Evolutionary conservation across 1,140 invertebrate genomes (phyloP).

Genomic region (Brachionus angularis): DNA sequence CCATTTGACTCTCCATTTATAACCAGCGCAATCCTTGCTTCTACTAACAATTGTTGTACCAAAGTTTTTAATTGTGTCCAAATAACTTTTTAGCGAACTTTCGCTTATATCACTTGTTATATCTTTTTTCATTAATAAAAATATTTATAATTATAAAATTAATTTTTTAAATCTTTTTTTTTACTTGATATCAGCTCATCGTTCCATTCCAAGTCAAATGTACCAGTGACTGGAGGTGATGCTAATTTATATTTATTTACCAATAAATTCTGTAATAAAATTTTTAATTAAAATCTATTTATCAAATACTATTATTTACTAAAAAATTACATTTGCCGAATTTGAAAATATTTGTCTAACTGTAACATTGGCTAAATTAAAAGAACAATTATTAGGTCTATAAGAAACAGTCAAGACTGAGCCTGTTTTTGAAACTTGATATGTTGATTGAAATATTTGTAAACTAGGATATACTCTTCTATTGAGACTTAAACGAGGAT

Average conservation of each 20-base stretch:
- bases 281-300: background rate
- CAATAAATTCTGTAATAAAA: background rate
- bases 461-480: constrained; percentile 25
- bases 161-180: background rate
- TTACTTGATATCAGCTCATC: too few species aligned
- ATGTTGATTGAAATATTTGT: background rate
- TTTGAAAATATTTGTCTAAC: too few species aligned
- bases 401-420: background rate
- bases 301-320: too few species aligned
- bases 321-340: too few species aligned
- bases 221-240: background rate
- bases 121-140: constrained; percentile 43
- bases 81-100: constrained; percentile 3
- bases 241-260: background rate
- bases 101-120: background rate
- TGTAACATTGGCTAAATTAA: background rate
- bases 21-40: constrained; percentile 45
- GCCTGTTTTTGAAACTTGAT: background rate
- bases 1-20: constrained; percentile 46
- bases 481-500: background rate
- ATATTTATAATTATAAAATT: background rate
- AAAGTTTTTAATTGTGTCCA: background rate
- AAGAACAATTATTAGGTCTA: constrained; percentile 27
- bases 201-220: background rate
- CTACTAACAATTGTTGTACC: constrained; percentile 21